Conservation (phyloP, 2,888 invertebrate genomes). For the Tenthredo distinguenda region DNA sequence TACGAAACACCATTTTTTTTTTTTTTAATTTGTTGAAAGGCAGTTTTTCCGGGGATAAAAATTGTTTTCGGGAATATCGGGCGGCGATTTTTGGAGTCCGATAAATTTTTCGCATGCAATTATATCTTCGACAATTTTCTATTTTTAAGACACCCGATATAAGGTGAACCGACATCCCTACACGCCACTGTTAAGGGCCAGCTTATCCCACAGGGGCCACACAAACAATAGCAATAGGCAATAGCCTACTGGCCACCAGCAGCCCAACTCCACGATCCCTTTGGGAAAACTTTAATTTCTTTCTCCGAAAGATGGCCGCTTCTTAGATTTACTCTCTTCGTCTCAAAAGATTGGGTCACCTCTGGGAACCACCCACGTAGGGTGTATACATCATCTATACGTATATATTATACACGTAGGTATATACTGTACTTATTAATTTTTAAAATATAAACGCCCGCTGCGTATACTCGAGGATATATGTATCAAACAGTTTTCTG, state of each 20-base stretch:
- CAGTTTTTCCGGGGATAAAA: background rate
- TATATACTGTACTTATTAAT: background rate
- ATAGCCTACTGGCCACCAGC: constrained; percentile 57
- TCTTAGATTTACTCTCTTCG: constrained; percentile 61
- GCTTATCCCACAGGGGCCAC: constrained; percentile 64
- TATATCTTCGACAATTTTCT: background rate
- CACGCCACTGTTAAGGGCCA: constrained; percentile 69
- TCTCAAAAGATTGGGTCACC: constrained; percentile 59
- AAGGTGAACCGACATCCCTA: constrained; percentile 71
- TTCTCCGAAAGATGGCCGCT: constrained; percentile 72
- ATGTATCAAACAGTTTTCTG: background rate
- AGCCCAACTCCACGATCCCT: constrained; percentile 57
- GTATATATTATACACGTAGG: background rate
- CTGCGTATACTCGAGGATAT: background rate
- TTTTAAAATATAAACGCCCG: background rate
- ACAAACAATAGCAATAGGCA: constrained; percentile 74
- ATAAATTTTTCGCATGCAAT: background rate
- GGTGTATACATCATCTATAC: background rate
- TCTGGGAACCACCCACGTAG: background rate
- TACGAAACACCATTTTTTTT: background rate
- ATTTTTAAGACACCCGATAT: constrained; percentile 62
- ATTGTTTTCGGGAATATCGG: background rate
- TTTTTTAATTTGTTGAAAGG: background rate
- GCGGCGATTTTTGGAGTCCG: background rate
- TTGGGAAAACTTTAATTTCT: constrained; percentile 74